Evolutionary conservation across 2,113 vertebrate species (phyloP), one percentile per base, ranked within the genome.

Genomic region (Percina caprodes): DNA sequence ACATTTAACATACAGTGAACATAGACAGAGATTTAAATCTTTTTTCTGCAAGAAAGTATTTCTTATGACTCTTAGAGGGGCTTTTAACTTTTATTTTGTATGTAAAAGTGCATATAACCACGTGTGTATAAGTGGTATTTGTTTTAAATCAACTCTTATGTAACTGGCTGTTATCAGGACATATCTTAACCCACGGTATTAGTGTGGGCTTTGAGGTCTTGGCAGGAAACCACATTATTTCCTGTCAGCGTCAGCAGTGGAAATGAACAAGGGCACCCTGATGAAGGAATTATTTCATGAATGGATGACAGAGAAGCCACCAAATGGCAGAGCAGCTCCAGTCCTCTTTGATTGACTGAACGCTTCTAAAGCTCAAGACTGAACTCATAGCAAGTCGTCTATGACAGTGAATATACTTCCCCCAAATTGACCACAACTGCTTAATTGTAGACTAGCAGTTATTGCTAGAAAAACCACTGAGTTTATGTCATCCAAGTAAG

Each of bases 141-240:
- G 69, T 61, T 74, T 83, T 62, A 52, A 13, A 74, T 58, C 8
- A 2, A 12, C 19, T 23, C 30, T 88, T 90, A 73, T 65, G n/a
- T 86, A 87, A 88, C 73, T 30, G 35, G n/a, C 48, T 67, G 74
- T 85, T 90, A 90, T 90, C 85, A 35, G 77, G 63, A 83, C 73
- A 16, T 59, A 88, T 90, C 71, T 77, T 69, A 80, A 79, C 83
- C 59, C 19, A 11, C 52, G 1, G 74, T 76, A 76, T 89, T 61
- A 54, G 39, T 86, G 52, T 77, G 74, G 79, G 68, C 80, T 89
- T 69, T 86, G 77, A 74, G 79, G 85, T 84, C 68, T 78, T 74
- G 82, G 84, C 91, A 91, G 89, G 89, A 93, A 92, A 90, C 86
- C 77, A 61, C 88, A 83, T 86, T 87, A 87, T 90, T 92, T 93